Evolutionary conservation across 1,140 invertebrate genomes (phyloP).

Genomic region (Teleopsis dalmanni): DNA sequence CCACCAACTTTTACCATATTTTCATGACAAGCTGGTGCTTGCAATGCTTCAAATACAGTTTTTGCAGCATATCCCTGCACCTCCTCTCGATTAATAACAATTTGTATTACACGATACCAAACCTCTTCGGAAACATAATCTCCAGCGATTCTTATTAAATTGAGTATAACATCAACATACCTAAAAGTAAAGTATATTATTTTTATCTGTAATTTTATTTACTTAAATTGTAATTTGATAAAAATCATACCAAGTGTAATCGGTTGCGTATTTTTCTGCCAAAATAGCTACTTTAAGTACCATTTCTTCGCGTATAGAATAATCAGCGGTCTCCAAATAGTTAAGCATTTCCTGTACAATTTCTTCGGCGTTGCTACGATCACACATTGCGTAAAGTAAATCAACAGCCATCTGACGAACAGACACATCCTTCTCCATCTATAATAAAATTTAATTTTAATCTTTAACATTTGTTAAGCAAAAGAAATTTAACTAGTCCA

Average conservation of each 20-base stretch:
- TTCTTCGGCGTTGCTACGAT: slow-evolving; percentile 97
- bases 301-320: slow-evolving; percentile 99
- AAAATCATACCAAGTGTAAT: slow-evolving; percentile 84
- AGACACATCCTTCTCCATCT: slow-evolving; percentile 97
- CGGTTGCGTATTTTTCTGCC: slow-evolving; percentile 98
- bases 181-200: slow-evolving; percentile 15
- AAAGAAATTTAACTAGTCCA: too few species aligned
- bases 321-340: slow-evolving; percentile 98
- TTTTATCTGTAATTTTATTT: background rate
- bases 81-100: slow-evolving; percentile 98
- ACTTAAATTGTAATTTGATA: background rate
- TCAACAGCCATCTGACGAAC: slow-evolving; percentile 98
- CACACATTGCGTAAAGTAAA: slow-evolving; percentile 99
- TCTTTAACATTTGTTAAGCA: too few species aligned
- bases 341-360: slow-evolving; percentile 99
- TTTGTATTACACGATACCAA: slow-evolving; percentile 99
- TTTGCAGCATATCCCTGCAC: slow-evolving; percentile 99
- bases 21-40: slow-evolving; percentile 98
- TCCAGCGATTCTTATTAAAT: slow-evolving; percentile 97
- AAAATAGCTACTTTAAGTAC: slow-evolving; percentile 99
- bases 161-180: slow-evolving; percentile 97
- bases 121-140: slow-evolving; percentile 98
- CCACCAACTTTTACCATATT: slow-evolving; percentile 99
- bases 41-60: slow-evolving; percentile 97
- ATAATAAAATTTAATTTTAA: slow-evolving; percentile 25